Conservation (phyloP, 2,113 vertebrate species). For the Machaerirhynchus nigripectus region DNA sequence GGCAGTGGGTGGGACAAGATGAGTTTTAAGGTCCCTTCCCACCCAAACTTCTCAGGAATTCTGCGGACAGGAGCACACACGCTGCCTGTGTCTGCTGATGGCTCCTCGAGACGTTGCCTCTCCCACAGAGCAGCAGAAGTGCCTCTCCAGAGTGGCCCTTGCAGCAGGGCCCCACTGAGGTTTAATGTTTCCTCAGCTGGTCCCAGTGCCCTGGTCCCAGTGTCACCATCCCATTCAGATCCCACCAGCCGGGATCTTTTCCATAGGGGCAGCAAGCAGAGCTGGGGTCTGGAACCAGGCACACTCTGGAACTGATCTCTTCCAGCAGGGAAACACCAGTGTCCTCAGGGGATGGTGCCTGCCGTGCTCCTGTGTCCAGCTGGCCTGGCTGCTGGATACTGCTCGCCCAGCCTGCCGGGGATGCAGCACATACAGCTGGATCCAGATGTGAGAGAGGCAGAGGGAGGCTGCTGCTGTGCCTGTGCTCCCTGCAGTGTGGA, state of each 20-base stretch:
- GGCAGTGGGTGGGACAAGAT: neutral
- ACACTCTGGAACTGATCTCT: neutral
- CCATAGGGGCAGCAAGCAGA: neutral
- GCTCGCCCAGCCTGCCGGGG: neutral
- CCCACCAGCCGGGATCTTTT: neutral
- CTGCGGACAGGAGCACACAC: neutral
- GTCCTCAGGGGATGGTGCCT: neutral
- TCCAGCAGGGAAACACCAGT: neutral
- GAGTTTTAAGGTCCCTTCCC: neutral
- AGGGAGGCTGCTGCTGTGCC: neutral
- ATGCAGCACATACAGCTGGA: neutral
- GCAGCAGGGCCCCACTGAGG: neutral
- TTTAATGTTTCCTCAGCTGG: neutral
- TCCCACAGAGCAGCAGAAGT: neutral
- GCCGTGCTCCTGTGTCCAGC: neutral
- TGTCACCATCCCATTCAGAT: neutral
- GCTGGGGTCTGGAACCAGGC: neutral
- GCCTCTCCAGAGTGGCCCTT: neutral
- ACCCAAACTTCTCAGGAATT: neutral
- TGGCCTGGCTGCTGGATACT: neutral
- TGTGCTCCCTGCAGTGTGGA: neutral
- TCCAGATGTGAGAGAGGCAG: neutral
- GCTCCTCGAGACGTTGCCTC: fast-evolving
- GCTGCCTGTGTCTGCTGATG: neutral
- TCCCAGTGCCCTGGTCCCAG: neutral